phyloP scores from a whole-genome alignment of 1,140 invertebrate genomes.

The Leptonema lineaticorne region DNA sequence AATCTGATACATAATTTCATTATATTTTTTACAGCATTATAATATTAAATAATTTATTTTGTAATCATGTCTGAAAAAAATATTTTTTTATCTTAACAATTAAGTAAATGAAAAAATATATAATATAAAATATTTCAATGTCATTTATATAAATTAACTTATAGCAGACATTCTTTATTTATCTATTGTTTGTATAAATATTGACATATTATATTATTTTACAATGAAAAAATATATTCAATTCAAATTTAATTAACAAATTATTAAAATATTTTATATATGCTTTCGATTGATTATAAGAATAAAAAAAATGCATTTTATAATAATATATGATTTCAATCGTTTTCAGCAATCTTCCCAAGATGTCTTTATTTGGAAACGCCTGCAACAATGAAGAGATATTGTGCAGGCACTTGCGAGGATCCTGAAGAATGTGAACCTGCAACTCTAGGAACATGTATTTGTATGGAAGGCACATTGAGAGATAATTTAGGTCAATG shows the following conservation, averaged over 20 bases:
- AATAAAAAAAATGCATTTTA: neutral
- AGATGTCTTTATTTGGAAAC: slow-evolving; percentile 21
- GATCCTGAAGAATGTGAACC: slow-evolving; percentile 13
- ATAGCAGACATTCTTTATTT: no score
- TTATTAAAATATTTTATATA: neutral
- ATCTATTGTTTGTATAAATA: no score
- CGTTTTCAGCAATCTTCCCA: neutral
- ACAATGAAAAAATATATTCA: neutral
- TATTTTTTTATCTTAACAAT: neutral
- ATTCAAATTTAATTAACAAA: neutral
- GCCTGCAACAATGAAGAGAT: neutral
- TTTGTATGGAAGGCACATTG: slow-evolving; percentile 16
- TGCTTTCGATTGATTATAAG: neutral
- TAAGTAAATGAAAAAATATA: no score
- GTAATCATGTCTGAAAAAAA: neutral
- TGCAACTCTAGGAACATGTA: neutral
- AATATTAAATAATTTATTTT: no score
- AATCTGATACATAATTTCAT: no score
- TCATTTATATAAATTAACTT: no score
- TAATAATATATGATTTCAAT: neutral
- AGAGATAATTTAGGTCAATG: slow-evolving; percentile 17
- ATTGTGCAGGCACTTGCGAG: slow-evolving; percentile 13
- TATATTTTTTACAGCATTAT: no score
- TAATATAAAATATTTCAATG: no score
- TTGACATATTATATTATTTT: no score